phyloP scores from a whole-genome alignment of 2,113 vertebrate genomes.

The Microtus oregoni region DNA sequence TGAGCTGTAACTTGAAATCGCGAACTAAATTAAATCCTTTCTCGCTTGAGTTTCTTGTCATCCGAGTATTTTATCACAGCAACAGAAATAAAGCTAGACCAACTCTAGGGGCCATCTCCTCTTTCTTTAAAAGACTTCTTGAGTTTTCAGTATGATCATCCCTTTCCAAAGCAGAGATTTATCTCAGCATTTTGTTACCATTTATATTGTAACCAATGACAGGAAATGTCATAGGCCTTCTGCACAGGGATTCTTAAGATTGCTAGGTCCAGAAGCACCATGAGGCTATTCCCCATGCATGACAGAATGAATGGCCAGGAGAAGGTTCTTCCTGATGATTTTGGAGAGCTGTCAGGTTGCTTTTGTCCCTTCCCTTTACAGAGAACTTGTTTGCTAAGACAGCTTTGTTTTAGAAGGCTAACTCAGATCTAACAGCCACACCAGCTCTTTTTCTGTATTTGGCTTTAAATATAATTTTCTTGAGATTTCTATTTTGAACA shows the following conservation, averaged over 20 bases:
- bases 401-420: neutral
- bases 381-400: neutral
- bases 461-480: conserved; percentile 28
- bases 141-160: neutral
- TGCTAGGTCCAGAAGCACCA: neutral
- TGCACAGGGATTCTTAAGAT: neutral
- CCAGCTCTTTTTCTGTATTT: neutral
- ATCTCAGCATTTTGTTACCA: neutral
- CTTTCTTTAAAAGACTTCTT: neutral
- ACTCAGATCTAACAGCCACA: neutral
- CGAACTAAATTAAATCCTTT: neutral
- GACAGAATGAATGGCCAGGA: neutral
- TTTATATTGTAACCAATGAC: neutral
- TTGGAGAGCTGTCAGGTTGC: neutral
- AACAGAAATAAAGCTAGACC: neutral
- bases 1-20: neutral
- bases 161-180: neutral
- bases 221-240: neutral
- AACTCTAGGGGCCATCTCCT: neutral
- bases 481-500: conserved; percentile 35
- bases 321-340: neutral
- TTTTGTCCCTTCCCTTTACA: neutral
- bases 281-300: neutral
- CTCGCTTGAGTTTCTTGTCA: neutral
- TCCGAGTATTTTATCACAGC: neutral